Percentiles rank a stretch among this genome's conserved stretches.
phyloP scores from a whole-genome alignment of 2,113 vertebrate species.

The Corydoras maculifer region DNA sequence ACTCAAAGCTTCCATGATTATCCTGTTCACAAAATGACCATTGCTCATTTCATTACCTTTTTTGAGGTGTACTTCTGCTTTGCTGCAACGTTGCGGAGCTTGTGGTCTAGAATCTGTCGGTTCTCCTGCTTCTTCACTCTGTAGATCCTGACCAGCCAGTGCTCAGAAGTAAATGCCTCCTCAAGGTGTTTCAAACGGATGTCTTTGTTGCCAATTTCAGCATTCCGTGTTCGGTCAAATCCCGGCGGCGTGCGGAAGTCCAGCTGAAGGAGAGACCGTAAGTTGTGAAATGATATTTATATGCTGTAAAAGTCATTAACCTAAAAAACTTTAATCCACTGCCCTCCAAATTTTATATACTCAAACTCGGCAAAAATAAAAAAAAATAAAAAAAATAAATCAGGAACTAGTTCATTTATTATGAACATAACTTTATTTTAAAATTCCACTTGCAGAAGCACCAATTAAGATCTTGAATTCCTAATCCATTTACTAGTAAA shows the following conservation, averaged over 20 bases:
- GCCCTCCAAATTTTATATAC: no score
- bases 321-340: no score
- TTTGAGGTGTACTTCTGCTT: constrained; percentile 97
- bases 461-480: no score
- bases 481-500: no score
- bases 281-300: no score
- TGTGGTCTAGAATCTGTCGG: constrained; percentile 81
- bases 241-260: constrained; percentile 84
- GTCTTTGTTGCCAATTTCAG: constrained; percentile 86
- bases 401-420: no score
- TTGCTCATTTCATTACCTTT: constrained; percentile 68
- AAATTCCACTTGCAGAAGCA: no score
- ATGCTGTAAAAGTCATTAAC: no score
- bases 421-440: no score
- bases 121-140: constrained; percentile 89
- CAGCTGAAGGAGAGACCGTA: constrained; percentile 57
- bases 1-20: no score
- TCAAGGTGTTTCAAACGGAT: constrained; percentile 84
- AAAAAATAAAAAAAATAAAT: no score
- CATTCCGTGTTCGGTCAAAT: constrained; percentile 81
- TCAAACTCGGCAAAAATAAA: no score
- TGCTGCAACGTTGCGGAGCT: constrained; percentile 78
- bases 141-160: constrained; percentile 89
- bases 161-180: constrained; percentile 85
- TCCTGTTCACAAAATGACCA: background rate